Evolutionary conservation across 2,888 invertebrate species (phyloP).

Genomic region (Ctena decussata): DNA sequence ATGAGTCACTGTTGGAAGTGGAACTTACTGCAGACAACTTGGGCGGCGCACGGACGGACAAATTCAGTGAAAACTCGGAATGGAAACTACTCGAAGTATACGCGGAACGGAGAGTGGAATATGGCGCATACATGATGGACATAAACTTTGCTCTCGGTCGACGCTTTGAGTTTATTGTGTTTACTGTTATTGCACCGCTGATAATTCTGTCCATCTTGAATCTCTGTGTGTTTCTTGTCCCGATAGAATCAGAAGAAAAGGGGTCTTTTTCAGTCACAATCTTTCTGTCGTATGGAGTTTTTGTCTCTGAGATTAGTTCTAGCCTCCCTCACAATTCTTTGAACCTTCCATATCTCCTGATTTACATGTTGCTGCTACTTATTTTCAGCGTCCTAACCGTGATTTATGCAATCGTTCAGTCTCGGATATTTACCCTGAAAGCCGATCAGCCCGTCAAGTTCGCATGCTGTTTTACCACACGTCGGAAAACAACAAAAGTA

Average conservation of each 20-base stretch:
- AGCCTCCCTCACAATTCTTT: slow-evolving; percentile 60
- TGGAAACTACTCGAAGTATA: slow-evolving; percentile 41
- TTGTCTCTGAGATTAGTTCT: slow-evolving; percentile 56
- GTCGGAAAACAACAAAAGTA: background rate
- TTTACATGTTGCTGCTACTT: slow-evolving; percentile 57
- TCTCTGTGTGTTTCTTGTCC: slow-evolving; percentile 58
- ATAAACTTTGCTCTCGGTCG: slow-evolving; percentile 43
- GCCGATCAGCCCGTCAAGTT: background rate
- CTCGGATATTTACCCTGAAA: slow-evolving; percentile 10
- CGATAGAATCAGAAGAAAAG: slow-evolving; percentile 64
- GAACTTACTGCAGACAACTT: slow-evolving; percentile 14
- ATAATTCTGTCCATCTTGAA: slow-evolving; percentile 57
- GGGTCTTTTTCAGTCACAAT: slow-evolving; percentile 63
- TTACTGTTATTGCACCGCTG: slow-evolving; percentile 56
- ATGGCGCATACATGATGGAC: slow-evolving; percentile 46
- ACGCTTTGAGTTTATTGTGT: slow-evolving; percentile 50
- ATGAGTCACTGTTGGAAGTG: slow-evolving; percentile 47
- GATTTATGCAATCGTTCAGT: slow-evolving; percentile 60
- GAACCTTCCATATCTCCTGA: slow-evolving; percentile 50
- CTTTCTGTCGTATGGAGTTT: slow-evolving; percentile 62
- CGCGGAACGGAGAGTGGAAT: slow-evolving; percentile 6
- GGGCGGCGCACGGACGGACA: slow-evolving; percentile 26
- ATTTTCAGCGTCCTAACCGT: slow-evolving; percentile 58
- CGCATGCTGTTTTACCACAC: background rate
- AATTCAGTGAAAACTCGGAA: slow-evolving; percentile 58